These are phyloP conservation scores for Rhineura floridana DNA, from an alignment of 2,113 vertebrate genomes.

Conservation along the genomic window DNA sequence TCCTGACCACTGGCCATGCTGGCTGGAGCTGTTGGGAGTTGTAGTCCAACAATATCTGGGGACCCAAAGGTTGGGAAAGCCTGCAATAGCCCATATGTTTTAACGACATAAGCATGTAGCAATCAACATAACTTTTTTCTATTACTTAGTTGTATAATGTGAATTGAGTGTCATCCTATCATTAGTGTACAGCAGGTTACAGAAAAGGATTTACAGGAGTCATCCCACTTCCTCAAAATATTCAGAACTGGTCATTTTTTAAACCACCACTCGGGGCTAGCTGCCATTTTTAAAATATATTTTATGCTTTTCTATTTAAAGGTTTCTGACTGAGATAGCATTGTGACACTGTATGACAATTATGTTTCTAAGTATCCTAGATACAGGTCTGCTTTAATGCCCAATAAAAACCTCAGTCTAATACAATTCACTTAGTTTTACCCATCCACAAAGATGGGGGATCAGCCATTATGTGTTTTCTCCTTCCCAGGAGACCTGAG, in stretches of 20 bases:
- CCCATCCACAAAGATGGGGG: too few relatives aligned
- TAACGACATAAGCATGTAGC: not conserved
- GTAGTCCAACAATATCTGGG: too few relatives aligned
- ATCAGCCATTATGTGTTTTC: too few relatives aligned
- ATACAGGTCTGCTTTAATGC: not conserved
- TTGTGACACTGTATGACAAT: not conserved
- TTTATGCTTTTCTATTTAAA: not conserved
- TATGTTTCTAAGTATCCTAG: not conserved
- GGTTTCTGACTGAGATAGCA: not conserved
- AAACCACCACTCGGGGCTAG: too few relatives aligned
- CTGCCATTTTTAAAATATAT: not conserved
- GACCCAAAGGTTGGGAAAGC: too few relatives aligned
- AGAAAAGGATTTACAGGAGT: not conserved
- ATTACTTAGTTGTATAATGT: too few relatives aligned
- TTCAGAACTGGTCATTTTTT: not conserved
- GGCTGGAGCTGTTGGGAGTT: too few relatives aligned
- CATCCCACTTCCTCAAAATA: not conserved
- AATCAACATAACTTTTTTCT: too few relatives aligned
- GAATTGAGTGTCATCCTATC: not conserved
- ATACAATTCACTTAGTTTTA: not conserved
- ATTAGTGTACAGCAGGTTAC: not conserved
- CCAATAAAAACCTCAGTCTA: not conserved
- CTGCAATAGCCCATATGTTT: not conserved
- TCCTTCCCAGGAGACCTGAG: too few relatives aligned
- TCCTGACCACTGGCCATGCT: too few relatives aligned